These are phyloP conservation scores for Clarias magur DNA, from an alignment of 2,113 vertebrate species.

Conservation along the genomic window DNA sequence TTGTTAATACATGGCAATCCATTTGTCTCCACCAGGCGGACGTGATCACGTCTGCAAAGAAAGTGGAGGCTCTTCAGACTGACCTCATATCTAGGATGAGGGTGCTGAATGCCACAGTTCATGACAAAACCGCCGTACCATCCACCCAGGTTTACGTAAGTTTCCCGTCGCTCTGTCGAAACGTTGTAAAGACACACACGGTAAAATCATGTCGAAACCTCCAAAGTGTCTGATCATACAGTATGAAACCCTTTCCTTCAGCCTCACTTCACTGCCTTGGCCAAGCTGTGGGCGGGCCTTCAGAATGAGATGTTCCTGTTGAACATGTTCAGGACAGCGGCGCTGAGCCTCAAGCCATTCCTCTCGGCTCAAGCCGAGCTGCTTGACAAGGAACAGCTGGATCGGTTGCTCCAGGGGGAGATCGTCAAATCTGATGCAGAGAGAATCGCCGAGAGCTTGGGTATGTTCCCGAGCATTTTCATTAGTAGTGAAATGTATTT, in stretches of 20 bases:
- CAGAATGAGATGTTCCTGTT: conserved; percentile 83
- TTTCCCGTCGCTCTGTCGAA: conserved; percentile 34
- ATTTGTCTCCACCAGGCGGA: conserved; percentile 75
- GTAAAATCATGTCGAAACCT: not conserved
- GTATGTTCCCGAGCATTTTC: conserved; percentile 60
- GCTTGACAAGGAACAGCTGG: conserved; percentile 72
- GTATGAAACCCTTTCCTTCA: conserved; percentile 50
- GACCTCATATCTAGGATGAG: conserved; percentile 74
- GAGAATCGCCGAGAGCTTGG: conserved; percentile 76
- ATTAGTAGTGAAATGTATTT: no score
- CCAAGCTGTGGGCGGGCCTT: conserved; percentile 80
- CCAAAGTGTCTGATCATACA: not conserved
- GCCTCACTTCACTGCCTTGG: conserved; percentile 83
- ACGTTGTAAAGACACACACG: not conserved
- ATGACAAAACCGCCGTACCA: conserved; percentile 74
- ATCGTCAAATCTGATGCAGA: conserved; percentile 80
- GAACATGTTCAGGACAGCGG: conserved; percentile 74
- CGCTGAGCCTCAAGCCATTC: conserved; percentile 77
- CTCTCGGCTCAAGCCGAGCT: conserved; percentile 69
- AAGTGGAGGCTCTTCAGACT: conserved; percentile 71
- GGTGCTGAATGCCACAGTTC: conserved; percentile 72
- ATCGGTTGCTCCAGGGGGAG: conserved; percentile 70
- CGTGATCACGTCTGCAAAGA: conserved; percentile 71
- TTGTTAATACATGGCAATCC: not conserved
- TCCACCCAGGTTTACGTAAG: conserved; percentile 86